Base-by-base conservation (phyloP, 2,113 vertebrate species). In the Sisor rabdophorus region DNA sequence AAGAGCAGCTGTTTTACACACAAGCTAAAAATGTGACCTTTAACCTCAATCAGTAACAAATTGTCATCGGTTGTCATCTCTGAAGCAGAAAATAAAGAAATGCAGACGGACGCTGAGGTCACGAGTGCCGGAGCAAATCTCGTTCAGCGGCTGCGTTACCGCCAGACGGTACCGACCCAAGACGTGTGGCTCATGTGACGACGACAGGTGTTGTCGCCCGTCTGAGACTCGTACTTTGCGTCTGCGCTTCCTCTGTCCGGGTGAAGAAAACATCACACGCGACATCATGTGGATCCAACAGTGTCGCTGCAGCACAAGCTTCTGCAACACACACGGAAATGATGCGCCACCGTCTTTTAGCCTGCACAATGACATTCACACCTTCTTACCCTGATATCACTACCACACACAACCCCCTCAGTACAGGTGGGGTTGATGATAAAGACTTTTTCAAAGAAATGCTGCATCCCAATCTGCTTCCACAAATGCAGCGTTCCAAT, bases 331-430 rank as follows among this genome's bases (percentile, higher is more conserved):
- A 50, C 26, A n/a, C 30, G 19, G 6, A 8, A 50, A 72, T 44
- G 19, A 72, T 36, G 78, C 85, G 6, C 68, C 73, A 5, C 85
- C 87, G 7, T 82, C 80, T 1, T 11, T 91, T 79, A 87, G 81
- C 80, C 85, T 92, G 58, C 85, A 91, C 87, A 91, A 91, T 2
- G 92, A 93, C 86, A 89, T 92, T 80, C 91, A 93, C 85, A 91
- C 80, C 77, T 92, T 92, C 82, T 83, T 72, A n/a, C 69, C 11
- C 47, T 79, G 73, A 82, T 28, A 55, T 16, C 11, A 1, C 71
- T 53, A 58, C 28, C 63, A 55, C 60, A 22, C 48, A 4, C 2
- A 44, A 6, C 22, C 40, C 11, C 36, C 10, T 61, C 44, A 8
- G 10, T 26, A 58, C 24, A 72, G 2, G 15, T 58, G 30, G 69